Base-by-base conservation (phyloP, 2,797 vertebrate genomes). In the Sphenopsis melanotis region DNA sequence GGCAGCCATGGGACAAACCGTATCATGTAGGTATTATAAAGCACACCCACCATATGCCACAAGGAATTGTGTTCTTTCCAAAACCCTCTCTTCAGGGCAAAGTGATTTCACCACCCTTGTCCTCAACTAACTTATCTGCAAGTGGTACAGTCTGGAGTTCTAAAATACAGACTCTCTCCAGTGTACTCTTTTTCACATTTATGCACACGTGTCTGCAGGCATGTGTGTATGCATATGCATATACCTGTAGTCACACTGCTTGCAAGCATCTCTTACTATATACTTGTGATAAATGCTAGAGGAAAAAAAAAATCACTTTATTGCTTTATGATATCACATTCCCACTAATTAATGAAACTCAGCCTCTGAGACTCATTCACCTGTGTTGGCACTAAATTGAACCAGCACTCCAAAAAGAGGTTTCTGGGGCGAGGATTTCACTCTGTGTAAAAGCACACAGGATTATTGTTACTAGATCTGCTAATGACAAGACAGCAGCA, bases 401-500 rank as follows among this genome's bases (percentile, higher is more conserved):
- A 39, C 26, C 41, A 30, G 9, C 61, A 50, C 18, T 46, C 52
- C 24, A 83, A 49, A 87, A 85, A 44, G 34, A 69, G 15, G 7
- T 11, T 64, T 74, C 27, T 16, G 11, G 53, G 27, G 13, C 0
- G 1, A 71, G 18, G 22, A 78, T 65, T 84, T 91, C 15, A 2
- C 41, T 32, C 22, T 27, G 24, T 16, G 23, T 56, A 87, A 92
- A 88, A 65, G 15, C 55, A 55, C 44, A n/a, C 69, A n/a, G 1
- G 15, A 36, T n/a, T 83, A 61, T 61, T 75, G 65, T 59, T 86
- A 41, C 30, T 47, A 41, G 89, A 59, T 50, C 91, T 86, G 79
- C 76, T 94, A 88, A 91, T 50, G 80, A 69, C 81, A 91, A 94
- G 89, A 34, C 10, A 83, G 87, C 46, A 94, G 91, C 94, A 96